phyloP scores from a whole-genome alignment of 2,888 invertebrate genomes.

The Spatulosminthurus flaviceps region DNA sequence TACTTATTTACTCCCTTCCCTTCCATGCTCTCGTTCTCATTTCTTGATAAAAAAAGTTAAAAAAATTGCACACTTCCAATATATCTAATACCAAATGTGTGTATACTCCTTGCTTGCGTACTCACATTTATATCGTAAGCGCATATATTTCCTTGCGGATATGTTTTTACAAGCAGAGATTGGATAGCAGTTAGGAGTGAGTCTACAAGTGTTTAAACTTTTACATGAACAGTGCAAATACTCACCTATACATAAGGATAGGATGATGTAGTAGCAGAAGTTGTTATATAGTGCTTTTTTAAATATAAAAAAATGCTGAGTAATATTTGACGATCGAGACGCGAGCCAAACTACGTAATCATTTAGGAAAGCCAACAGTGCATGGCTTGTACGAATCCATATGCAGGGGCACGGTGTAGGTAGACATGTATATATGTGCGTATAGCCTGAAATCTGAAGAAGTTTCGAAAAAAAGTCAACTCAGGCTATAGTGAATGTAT shows the following conservation, averaged over 20 bases:
- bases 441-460: neutral
- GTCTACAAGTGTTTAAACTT: neutral
- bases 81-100: too few relatives aligned
- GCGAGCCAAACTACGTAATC: constrained; percentile 23
- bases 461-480: neutral
- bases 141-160: neutral
- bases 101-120: too few relatives aligned
- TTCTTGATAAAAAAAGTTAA: too few relatives aligned
- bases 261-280: constrained; percentile 64
- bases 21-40: neutral
- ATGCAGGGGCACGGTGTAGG: neutral
- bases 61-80: too few relatives aligned
- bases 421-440: neutral
- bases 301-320: constrained; percentile 10
- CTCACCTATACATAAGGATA: constrained; percentile 67
- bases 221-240: constrained; percentile 66
- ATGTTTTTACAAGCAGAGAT: neutral
- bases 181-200: neutral
- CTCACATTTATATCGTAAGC: too few relatives aligned
- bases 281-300: neutral
- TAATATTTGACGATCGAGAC: constrained; percentile 24
- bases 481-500: too few relatives aligned
- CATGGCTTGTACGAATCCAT: neutral
- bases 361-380: constrained; percentile 25
- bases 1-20: too few relatives aligned